Evolutionary conservation across 2,797 vertebrate species (phyloP).

Genomic region (Sebastes wilsoni): DNA sequence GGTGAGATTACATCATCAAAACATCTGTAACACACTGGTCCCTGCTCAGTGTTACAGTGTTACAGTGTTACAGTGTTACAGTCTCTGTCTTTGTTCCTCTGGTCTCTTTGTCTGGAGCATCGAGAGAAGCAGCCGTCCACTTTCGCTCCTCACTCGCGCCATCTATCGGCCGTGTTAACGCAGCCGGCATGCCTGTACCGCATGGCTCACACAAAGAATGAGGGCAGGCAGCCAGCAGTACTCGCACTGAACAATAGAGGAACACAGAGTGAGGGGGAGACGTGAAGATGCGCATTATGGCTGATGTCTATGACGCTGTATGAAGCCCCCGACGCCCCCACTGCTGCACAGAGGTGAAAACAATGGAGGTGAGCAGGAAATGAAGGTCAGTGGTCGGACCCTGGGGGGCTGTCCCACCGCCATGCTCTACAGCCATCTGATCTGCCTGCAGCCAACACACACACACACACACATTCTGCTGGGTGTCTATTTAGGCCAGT

Average conservation of each 20-base stretch:
- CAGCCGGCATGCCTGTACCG: not conserved
- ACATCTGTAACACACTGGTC: no score
- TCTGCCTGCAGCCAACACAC: constrained; percentile 3
- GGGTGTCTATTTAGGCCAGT: constrained; percentile 48
- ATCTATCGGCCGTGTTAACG: constrained; percentile 51
- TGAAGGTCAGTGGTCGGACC: constrained; percentile 4
- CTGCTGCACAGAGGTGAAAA: constrained; percentile 1
- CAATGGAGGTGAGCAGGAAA: constrained; percentile 7
- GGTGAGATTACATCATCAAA: no score
- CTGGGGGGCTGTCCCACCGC: not conserved
- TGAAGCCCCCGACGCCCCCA: not conserved
- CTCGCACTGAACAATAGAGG: not conserved
- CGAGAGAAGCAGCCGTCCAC: not conserved
- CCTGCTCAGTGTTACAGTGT: no score
- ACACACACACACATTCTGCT: not conserved
- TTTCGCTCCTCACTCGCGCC: constrained; percentile 51
- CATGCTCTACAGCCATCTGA: constrained; percentile 2
- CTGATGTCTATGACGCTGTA: not conserved
- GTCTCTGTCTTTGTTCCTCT: constrained; percentile 13
- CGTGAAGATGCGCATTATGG: constrained; percentile 3
- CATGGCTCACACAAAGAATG: constrained; percentile 30
- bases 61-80: not conserved
- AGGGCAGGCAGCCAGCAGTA: constrained; percentile 17
- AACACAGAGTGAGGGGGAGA: not conserved
- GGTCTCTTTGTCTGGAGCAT: constrained; percentile 29